These are phyloP conservation scores for Gymnothorax javanicus DNA, from an alignment of 2,797 vertebrate species.

Conservation along the genomic window DNA sequence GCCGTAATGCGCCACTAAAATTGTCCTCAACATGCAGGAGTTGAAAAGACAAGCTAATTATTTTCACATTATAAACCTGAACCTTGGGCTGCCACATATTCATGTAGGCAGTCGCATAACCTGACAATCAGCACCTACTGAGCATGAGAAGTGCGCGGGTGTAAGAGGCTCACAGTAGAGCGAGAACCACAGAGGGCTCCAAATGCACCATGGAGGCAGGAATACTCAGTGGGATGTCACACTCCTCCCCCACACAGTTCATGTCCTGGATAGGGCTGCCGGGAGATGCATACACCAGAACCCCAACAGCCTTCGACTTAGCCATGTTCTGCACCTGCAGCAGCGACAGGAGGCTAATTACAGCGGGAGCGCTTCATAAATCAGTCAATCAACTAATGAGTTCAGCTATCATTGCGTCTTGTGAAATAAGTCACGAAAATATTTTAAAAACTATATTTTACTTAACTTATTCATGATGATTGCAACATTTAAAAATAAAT, in stretches of 20 bases:
- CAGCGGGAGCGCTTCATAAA: neutral
- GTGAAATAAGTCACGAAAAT: neutral
- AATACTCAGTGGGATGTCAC: conserved; percentile 57
- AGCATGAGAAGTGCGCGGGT: conserved; percentile 2
- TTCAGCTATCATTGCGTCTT: neutral
- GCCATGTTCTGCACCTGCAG: conserved; percentile 73
- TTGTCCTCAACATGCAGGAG: neutral
- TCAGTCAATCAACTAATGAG: neutral
- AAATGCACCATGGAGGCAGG: conserved; percentile 76
- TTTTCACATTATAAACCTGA: neutral
- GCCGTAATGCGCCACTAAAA: neutral
- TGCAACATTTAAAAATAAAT: too few species aligned
- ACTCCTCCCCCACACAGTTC: conserved; percentile 71
- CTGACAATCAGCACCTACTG: neutral
- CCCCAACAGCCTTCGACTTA: conserved; percentile 67
- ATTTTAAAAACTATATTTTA: neutral
- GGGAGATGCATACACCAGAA: conserved; percentile 65
- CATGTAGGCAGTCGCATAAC: neutral
- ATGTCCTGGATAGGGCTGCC: conserved; percentile 75
- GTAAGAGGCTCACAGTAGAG: conserved; percentile 59
- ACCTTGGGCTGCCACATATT: neutral
- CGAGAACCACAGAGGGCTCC: conserved; percentile 57
- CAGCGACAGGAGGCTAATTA: neutral
- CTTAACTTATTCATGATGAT: too few species aligned
- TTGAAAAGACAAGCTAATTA: neutral